phyloP scores from a whole-genome alignment of 2,113 vertebrate species.

The Alosa alosa region DNA sequence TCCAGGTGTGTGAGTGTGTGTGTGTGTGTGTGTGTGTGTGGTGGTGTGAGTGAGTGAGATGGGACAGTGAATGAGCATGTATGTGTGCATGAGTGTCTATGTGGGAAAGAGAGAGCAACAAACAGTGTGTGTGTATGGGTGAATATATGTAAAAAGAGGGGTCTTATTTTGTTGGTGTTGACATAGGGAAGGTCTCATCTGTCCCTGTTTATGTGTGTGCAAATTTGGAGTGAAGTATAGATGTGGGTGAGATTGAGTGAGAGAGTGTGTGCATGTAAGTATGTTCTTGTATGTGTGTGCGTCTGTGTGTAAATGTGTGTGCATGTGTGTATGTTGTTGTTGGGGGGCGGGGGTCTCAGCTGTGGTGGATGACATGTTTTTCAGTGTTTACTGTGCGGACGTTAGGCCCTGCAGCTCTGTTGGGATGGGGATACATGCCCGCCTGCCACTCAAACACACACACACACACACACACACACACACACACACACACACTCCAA shows the following conservation, averaged over 20 bases:
- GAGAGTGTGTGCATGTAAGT: neutral
- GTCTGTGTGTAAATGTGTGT: neutral
- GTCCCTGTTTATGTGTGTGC: neutral
- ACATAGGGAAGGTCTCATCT: neutral
- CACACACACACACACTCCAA: conserved; percentile 11
- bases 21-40: conserved; percentile 16
- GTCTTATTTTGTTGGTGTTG: neutral
- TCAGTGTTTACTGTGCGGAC: neutral
- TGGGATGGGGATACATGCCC: neutral
- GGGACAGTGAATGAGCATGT: neutral
- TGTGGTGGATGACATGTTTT: neutral
- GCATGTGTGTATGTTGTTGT: neutral
- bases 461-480: conserved; percentile 24
- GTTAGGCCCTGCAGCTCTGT: neutral
- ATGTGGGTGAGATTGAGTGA: neutral
- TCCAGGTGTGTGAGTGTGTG: neutral
- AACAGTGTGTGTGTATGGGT: neutral
- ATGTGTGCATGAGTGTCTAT: neutral
- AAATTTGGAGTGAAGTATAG: neutral
- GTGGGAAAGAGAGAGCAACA: no score
- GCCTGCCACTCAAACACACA: neutral
- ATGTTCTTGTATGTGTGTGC: neutral
- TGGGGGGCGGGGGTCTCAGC: neutral
- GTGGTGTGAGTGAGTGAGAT: no score
- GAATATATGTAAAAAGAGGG: conserved; percentile 13